Conservation (phyloP, 2,797 vertebrate genomes). For the Phoebastria nigripes region DNA sequence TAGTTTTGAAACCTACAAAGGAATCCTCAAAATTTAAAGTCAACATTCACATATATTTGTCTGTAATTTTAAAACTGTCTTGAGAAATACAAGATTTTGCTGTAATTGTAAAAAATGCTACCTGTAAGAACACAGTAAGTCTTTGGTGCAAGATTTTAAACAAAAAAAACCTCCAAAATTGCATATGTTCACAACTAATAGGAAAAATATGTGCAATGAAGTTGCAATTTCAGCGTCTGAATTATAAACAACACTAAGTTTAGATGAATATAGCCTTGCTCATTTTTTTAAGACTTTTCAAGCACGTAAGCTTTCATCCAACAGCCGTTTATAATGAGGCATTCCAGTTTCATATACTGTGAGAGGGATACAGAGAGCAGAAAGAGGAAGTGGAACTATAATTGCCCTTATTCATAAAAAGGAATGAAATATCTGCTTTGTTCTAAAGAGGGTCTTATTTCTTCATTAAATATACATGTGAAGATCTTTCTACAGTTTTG, state of each 20-base stretch:
- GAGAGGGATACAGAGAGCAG: background rate
- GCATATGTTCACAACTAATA: background rate
- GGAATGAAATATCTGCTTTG: background rate
- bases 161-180: background rate
- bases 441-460: background rate
- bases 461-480: conserved; percentile 43
- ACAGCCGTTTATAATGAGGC: background rate
- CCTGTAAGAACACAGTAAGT: background rate
- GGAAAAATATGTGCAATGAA: background rate
- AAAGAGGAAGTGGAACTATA: background rate
- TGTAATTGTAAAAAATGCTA: background rate
- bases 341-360: background rate
- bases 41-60: background rate
- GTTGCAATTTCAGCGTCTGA: background rate
- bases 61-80: background rate
- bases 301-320: background rate
- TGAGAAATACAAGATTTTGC: background rate
- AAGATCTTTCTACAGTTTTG: background rate
- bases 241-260: background rate
- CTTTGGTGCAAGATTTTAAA: background rate
- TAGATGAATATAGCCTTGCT: background rate
- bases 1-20: background rate
- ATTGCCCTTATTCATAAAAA: background rate
- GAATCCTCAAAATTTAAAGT: background rate
- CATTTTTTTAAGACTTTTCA: background rate